Evolutionary conservation across 1,140 invertebrate species (phyloP).

Genomic region (Cyphomyrmex costatus): DNA sequence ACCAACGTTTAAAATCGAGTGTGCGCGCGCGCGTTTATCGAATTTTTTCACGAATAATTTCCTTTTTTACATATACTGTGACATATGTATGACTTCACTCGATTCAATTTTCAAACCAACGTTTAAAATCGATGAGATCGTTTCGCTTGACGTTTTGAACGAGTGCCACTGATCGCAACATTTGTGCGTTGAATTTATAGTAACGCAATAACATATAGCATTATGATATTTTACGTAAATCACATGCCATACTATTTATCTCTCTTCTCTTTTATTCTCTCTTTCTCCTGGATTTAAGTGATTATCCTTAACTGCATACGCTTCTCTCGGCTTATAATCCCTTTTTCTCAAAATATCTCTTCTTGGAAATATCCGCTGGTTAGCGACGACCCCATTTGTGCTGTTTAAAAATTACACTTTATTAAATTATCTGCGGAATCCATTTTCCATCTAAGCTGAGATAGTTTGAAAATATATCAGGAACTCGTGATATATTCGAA

Average conservation of each 20-base stretch:
- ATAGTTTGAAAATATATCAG: conserved; percentile 29
- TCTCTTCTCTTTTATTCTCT: neutral
- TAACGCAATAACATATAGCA: neutral
- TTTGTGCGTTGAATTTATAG: conserved; percentile 2
- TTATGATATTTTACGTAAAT: conserved; percentile 10
- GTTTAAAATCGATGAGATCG: neutral
- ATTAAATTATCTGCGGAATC: conserved; percentile 48
- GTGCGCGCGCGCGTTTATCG: neutral
- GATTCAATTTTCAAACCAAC: neutral
- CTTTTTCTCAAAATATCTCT: conserved; percentile 42
- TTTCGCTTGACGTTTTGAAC: neutral
- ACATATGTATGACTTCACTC: neutral
- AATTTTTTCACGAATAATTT: neutral
- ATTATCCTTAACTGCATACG: conserved; percentile 14
- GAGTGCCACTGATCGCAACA: neutral
- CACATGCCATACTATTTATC: neutral
- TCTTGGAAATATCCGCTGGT: conserved; percentile 27
- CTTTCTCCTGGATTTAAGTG: conserved; percentile 3
- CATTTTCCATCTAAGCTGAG: conserved; percentile 20
- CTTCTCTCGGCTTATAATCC: conserved; percentile 7
- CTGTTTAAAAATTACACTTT: conserved; percentile 54
- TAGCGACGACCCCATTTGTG: conserved; percentile 4
- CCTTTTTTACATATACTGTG: neutral
- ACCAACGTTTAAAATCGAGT: neutral
- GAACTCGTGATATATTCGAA: neutral